Evolutionary conservation across 2,888 invertebrate species (phyloP).

Genomic region (Opisthograptis luteolata): DNA sequence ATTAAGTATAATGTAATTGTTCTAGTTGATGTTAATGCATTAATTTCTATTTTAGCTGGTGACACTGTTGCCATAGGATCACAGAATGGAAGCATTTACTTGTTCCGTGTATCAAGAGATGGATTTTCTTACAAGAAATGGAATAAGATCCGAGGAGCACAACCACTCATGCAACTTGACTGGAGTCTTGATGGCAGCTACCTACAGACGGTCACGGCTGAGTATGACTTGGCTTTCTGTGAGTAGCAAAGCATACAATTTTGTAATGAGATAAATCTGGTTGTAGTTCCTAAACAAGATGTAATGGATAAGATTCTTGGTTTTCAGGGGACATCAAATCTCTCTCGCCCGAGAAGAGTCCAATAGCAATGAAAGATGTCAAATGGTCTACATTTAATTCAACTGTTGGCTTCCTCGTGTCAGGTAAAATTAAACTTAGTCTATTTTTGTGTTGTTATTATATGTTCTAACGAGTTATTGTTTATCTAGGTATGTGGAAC

Average conservation of each 20-base stretch:
- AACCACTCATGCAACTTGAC: constrained; percentile 93
- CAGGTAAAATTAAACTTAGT: constrained; percentile 83
- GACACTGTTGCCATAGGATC: constrained; percentile 95
- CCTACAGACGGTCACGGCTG: constrained; percentile 94
- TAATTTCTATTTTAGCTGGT: constrained; percentile 86
- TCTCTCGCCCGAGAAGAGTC: constrained; percentile 93
- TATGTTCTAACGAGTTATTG: neutral
- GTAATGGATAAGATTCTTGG: constrained; percentile 21
- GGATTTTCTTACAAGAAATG: constrained; percentile 96
- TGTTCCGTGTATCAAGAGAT: constrained; percentile 93
- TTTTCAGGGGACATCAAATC: constrained; percentile 94
- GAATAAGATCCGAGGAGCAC: constrained; percentile 93
- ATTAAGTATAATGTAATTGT: neutral
- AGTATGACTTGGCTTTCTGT: constrained; percentile 95
- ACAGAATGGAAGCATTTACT: constrained; percentile 91
- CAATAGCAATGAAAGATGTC: constrained; percentile 94
- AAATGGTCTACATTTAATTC: constrained; percentile 95
- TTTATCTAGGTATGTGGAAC: constrained; percentile 91
- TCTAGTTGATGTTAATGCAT: no score
- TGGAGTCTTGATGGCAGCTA: constrained; percentile 96
- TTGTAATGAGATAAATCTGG: neutral
- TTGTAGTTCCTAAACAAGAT: constrained; percentile 9
- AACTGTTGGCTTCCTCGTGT: constrained; percentile 93
- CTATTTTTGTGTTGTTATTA: neutral
- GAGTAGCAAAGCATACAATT: constrained; percentile 64